Base-by-base conservation (phyloP, 2,113 vertebrate species). In the Syngnathoides biaculeatus region DNA sequence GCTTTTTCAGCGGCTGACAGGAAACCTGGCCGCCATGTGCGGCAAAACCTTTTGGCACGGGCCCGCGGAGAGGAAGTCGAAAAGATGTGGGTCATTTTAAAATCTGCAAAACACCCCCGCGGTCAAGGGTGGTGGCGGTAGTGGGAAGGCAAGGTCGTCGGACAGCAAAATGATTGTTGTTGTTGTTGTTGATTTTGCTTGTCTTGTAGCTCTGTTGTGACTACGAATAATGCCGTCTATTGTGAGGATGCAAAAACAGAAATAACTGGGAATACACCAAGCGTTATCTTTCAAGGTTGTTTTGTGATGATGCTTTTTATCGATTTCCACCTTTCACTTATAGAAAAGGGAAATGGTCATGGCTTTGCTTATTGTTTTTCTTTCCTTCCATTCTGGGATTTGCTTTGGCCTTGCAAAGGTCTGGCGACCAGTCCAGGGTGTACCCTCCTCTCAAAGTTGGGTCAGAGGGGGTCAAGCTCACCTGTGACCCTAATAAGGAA, bases 41-140 rank as follows among this genome's bases (percentile, higher is more conserved):
- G 79, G 81, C 81, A 88, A 85, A 92, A 93, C 92, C 92, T 92
- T 92, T 90, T 90, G 91, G 90, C 91, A 88, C 80, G 82, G 86
- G 87, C 81, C 80, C 74, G 84, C 86, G 82, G 89, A 89, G 87
- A 90, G 92, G 92, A 93, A 92, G 88, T 84, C 71, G 71, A 79
- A 89, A 67, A 67, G 87, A 90, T 90, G 75, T 87, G 89, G 89
- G 90, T 90, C 88, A 89, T 79, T 88, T 88, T 82, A 27, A 78
- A 89, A 82, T 81, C 81, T 89, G 86, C 79, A 92, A 92, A 92
- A 91, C 91, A 91, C 88, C 74, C 74, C 69, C 61, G 75, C 77
- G 71, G 71, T 76, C 60, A 26, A 47, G 22, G 70, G 64, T 50
- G 22, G 67, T 2, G 48, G 48, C 10, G 48, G 74, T 15, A 27